These are phyloP conservation scores for Timema podura DNA, from an alignment of 2,888 invertebrate genomes.

Conservation along the genomic window DNA sequence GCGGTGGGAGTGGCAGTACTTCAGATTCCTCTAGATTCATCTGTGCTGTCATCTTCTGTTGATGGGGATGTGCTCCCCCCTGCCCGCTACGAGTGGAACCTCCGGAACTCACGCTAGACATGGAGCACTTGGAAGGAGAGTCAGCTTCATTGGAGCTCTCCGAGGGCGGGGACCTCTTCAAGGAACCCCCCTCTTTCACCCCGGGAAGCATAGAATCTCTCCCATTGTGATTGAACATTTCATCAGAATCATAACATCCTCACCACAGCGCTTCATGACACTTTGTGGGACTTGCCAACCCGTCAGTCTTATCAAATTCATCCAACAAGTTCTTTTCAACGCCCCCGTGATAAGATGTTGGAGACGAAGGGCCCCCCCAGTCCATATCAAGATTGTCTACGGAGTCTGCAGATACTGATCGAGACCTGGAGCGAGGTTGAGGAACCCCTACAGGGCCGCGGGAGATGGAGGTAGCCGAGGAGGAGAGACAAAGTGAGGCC, in stretches of 20 bases:
- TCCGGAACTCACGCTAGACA: slow-evolving; percentile 19
- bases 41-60: slow-evolving; percentile 11
- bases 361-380: neutral
- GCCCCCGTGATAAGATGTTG: neutral
- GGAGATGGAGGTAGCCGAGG: slow-evolving; percentile 20
- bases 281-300: too few species aligned
- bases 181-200: neutral
- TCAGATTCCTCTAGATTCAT: slow-evolving; percentile 15
- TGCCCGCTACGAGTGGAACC: slow-evolving; percentile 9
- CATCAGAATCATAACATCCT: neutral
- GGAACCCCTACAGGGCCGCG: slow-evolving; percentile 1
- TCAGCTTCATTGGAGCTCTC: slow-evolving; percentile 25
- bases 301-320: neutral
- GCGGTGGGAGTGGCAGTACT: slow-evolving; percentile 20
- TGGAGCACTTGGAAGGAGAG: slow-evolving; percentile 21
- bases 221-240: neutral
- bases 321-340: neutral
- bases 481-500: slow-evolving; percentile 20
- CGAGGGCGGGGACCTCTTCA: slow-evolving; percentile 18
- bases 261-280: neutral
- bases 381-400: slow-evolving; percentile 18
- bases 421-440: slow-evolving; percentile 18
- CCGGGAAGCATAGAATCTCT: too few species aligned
- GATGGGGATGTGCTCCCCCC: neutral
- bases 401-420: slow-evolving; percentile 23